phyloP scores from a whole-genome alignment of 2,797 vertebrate genomes.

The Coluber constrictor region DNA sequence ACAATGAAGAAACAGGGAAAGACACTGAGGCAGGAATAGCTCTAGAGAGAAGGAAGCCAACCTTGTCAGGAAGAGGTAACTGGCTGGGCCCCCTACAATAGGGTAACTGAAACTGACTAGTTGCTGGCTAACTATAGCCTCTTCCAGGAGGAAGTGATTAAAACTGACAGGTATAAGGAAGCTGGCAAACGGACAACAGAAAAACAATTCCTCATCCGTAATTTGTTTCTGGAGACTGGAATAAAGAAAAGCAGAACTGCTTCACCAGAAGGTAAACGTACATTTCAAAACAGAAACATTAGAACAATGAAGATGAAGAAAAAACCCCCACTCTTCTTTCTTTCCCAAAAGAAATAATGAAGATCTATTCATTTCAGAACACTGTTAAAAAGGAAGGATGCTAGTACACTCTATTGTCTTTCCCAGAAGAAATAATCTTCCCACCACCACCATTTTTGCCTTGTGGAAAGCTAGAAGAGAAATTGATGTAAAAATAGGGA shows the following conservation, averaged over 20 bases:
- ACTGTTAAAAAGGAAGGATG: not conserved
- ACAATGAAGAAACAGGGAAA: not conserved
- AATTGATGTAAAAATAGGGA: not conserved
- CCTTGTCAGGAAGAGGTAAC: not conserved
- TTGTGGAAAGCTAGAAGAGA: not conserved
- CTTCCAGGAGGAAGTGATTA: not conserved
- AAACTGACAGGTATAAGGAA: not conserved
- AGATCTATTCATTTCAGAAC: not conserved
- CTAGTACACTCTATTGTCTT: not conserved
- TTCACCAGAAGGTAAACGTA: not conserved
- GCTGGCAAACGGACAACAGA: not conserved
- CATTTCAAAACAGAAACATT: not conserved
- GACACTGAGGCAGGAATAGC: not conserved
- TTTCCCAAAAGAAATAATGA: not conserved
- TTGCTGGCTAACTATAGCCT: not conserved
- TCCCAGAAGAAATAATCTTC: not conserved
- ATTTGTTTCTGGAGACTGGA: not conserved
- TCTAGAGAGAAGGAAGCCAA: not conserved
- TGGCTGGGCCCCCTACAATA: not conserved
- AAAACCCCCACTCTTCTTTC: not conserved
- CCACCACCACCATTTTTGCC: not conserved
- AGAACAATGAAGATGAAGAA: not conserved
- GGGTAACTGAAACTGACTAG: not conserved
- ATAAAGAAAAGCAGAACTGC: not conserved
- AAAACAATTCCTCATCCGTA: not conserved